A percentile compares a stretch with the other conserved stretches of the same genome.
Conservation (phyloP, 2,113 vertebrate genomes). For the Gobius niger region DNA sequence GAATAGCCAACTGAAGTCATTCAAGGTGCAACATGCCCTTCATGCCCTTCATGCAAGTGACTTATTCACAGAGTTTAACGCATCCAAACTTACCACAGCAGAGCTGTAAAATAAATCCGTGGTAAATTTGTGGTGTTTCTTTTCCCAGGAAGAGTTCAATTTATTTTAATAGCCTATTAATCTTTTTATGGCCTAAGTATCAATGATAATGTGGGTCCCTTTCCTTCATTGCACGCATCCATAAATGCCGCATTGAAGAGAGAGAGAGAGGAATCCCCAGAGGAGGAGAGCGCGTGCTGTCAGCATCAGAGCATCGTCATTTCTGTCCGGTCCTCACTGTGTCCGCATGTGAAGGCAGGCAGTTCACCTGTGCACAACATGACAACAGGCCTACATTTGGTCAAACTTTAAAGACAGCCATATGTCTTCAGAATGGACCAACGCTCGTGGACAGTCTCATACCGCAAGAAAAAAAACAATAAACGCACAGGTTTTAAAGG, state of each 20-base stretch:
- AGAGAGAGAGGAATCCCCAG: conserved; percentile 40
- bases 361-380: too few species aligned
- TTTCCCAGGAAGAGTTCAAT: neutral
- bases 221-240: conserved; percentile 12
- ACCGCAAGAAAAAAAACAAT: conserved; percentile 34
- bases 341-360: neutral
- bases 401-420: neutral
- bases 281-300: neutral
- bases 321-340: conserved; percentile 30
- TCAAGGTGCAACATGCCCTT: neutral
- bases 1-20: too few species aligned
- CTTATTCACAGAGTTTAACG: neutral
- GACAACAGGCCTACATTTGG: neutral
- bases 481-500: conserved; percentile 62
- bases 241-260: conserved; percentile 61
- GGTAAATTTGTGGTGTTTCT: neutral
- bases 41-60: neutral
- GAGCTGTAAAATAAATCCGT: neutral
- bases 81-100: conserved; percentile 29
- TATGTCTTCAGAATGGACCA: neutral
- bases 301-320: conserved; percentile 30
- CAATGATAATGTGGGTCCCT: neutral
- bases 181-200: neutral
- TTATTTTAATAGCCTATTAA: neutral
- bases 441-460: conserved; percentile 8